Base-by-base conservation (phyloP, 1,140 invertebrate species). In the Colletes gigas region DNA sequence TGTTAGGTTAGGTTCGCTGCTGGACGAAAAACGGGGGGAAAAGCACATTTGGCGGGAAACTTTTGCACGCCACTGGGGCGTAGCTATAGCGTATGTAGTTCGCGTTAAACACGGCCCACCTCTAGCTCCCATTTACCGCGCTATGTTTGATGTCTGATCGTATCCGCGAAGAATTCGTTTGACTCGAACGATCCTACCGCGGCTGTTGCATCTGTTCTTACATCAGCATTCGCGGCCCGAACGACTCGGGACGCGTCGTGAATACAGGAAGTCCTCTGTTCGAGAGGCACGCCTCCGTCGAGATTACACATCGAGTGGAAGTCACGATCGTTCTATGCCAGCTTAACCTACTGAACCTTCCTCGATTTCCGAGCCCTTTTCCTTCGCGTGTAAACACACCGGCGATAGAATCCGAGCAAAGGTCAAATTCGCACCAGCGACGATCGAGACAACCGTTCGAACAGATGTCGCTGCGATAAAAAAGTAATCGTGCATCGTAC, bases 221-320 rank as follows among this genome's bases (percentile, higher is more conserved):
- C 83, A 84, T 84, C 72, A 77, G 57, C 62, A 76, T 70, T 57
- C 77, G 41, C 39, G 21, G 44, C 62, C 52, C 63, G 63, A 72
- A 69, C 30, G 44, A 19, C 21, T 14, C 12, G 59, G 10, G 39
- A 78, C 69, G 60, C 50, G 41, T 1, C 12, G 17, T 1, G 60
- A 79, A 79, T 79, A 73, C 70, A 79, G 77, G 77, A 79, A 79
- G 77, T 79, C 70, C 50, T 79, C 70, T 79, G 77, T 79, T 65
- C 30, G 12, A 63, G 41, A 63, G 75, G 57, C 57, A 78, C 55
- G 75, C 75, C 67, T 70, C 12, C 15, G 21, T 54, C 19, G 54
- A 30, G 67, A 82, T 41, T 55, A 83, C 7, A 73, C 62, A 19
- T 67, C n/a, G n/a, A 59, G 30, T 78, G 57, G 59, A 72, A 59